Evolutionary conservation across 2,888 invertebrate species (phyloP), one percentile per base, ranked within the genome.

Genomic region (Orchestes rusci): DNA sequence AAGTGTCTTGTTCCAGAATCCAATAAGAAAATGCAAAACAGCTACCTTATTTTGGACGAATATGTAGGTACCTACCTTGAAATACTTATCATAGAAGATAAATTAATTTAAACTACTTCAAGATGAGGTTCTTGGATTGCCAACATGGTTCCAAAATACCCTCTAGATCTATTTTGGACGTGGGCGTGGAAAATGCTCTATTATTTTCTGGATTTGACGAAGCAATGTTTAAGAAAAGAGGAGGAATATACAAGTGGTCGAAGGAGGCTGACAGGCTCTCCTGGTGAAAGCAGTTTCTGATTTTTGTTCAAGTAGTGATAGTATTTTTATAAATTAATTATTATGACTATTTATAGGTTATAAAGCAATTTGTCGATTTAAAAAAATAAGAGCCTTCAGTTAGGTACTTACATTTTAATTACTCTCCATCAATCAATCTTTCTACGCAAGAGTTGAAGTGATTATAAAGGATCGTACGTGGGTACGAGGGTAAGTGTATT

Each of bases 11-110:
- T 74, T 7, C 70, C 72, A 2, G 73, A 73, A 57, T 70, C 69
- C 1, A 73, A 73, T 46, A 51, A 16, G 3, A 66, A 67, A 56
- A 73, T 73, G 72, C 70, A 70, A 54, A 71, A 73, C 50, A 71
- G 71, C 50, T 74, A 74, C 50, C 54, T 74, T 17, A 72, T 74
- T 48, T 58, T 74, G 39, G 73, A 74, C 50, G 73, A 74, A 66
- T 70, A 72, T 58, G 69, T 68, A 59, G 59, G 64, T 56, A 38
- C n/a, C n/a, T n/a, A n/a, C n/a, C 4, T 15, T 32, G n/a, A n/a
- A n/a, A 12, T 32, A 13, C 32, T 8, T 30, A 30, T 30, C 13
- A 23, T 8, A 36, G 12, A 16, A 20, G 12, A 35, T 19, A 17
- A 17, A 35, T 38, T 13, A 36, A 20, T 8, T 23, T 23, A 8